Evolutionary conservation across 2,113 vertebrate genomes (phyloP), one percentile per base, ranked within the genome.

Genomic region (Pseudonaja textilis): DNA sequence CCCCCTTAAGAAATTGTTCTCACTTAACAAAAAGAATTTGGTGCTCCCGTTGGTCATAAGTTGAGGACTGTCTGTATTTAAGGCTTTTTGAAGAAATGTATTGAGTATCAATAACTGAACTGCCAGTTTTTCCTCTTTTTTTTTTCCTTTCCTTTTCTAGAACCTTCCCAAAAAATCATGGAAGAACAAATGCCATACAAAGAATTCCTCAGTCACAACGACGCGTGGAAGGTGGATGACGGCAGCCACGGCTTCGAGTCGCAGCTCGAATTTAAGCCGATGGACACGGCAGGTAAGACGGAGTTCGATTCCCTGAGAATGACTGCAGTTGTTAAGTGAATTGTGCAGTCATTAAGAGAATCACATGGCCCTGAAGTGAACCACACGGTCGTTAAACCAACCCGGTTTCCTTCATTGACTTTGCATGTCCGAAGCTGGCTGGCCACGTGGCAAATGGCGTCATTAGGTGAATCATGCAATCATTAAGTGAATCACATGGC

Each of bases 101-200:
- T 26, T 61, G 0, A 0, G 0, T 9, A 34, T 42, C 69, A n/a
- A 0, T 6, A 85, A 54, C 0, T 61, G 85, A 4, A 23, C 54
- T 3, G 10, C 59, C 26, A 64, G 29, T 29, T 29, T 61, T 29
- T 12, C 1, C 11, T 29, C 11, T 29, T 26, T 4, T 29, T 1
- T 54, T 4, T 81, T 90, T 54, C 55, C 2, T 0, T 0, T 89
- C 55, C 2, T 0, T 0, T 89, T 92, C 0, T 96, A 98, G 97
- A 91, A 0, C 97, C 94, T 93, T 96, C 97, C 6, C 90, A 95
- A 86, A 94, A 92, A 74, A 95, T 97, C 89, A 95, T 97, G 93
- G 96, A 96, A 26, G 97, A 97, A 52, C 94, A 97, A 47, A 94
- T 97, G 56, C 94, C 96, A 22, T 97, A 96, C 91, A 94, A 97